phyloP scores from a whole-genome alignment of 2,797 vertebrate genomes.

The Sebastes trivittatus region DNA sequence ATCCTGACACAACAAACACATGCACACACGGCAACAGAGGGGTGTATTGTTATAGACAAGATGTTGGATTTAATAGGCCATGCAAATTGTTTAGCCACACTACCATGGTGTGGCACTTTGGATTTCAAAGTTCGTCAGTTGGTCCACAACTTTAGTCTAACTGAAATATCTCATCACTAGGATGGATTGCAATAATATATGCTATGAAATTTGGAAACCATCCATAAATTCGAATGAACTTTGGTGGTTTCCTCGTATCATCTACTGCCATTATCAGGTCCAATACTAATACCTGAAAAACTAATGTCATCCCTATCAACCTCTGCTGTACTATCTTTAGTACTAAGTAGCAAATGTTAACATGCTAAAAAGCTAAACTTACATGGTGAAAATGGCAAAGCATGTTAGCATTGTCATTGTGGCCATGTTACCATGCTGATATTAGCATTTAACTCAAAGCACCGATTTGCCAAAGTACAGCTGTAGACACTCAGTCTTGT shows the following conservation, averaged over 20 bases:
- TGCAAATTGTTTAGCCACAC: not conserved
- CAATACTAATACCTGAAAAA: not conserved
- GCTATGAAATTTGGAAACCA: not conserved
- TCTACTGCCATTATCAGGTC: accelerated
- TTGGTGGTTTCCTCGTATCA: not conserved
- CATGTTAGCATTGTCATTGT: too few relatives aligned
- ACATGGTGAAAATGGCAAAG: not conserved
- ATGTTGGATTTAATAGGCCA: not conserved
- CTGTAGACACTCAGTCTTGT: not conserved
- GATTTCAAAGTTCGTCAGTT: not conserved
- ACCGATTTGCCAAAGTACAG: too few relatives aligned
- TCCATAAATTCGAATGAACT: not conserved
- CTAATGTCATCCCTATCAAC: not conserved
- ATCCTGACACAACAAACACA: not conserved
- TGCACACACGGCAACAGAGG: not conserved
- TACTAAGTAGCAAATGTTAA: not conserved
- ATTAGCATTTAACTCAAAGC: too few relatives aligned
- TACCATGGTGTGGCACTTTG: not conserved
- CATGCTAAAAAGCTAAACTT: not conserved
- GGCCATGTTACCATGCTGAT: too few relatives aligned
- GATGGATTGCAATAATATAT: not conserved
- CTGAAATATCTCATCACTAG: not conserved
- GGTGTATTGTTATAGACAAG: not conserved
- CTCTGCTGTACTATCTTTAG: not conserved
- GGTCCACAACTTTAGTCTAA: not conserved